Evolutionary conservation across 2,888 invertebrate genomes (phyloP).

Genomic region (Eulithis prunata): DNA sequence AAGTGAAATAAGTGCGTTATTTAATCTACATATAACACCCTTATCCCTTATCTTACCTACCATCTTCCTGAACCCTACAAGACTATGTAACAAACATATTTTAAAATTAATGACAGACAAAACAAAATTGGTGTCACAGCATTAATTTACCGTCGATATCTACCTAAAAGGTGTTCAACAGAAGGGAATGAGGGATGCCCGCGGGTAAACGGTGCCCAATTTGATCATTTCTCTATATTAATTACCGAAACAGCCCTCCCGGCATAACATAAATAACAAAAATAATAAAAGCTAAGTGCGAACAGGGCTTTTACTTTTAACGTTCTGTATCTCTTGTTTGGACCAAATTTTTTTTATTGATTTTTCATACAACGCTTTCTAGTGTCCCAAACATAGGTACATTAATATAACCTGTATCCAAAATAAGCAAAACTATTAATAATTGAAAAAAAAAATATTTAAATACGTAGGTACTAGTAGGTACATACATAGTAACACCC

Average conservation of each 20-base stretch:
- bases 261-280: slow-evolving; percentile 66
- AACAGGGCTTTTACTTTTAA: background rate
- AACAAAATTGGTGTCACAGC: slow-evolving; percentile 54
- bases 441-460: too few species aligned
- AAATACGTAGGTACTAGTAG: too few species aligned
- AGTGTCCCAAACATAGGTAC: too few species aligned
- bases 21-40: background rate
- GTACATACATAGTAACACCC: too few species aligned
- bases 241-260: slow-evolving; percentile 68
- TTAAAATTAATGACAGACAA: slow-evolving; percentile 24
- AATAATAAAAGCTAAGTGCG: slow-evolving; percentile 41
- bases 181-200: slow-evolving; percentile 53
- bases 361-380: too few species aligned
- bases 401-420: too few species aligned
- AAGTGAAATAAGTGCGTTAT: too few species aligned
- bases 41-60: background rate
- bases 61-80: background rate
- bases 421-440: too few species aligned
- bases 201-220: slow-evolving; percentile 69
- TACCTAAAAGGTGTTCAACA: slow-evolving; percentile 65
- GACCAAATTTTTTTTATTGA: too few species aligned
- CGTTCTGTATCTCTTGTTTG: slow-evolving; percentile 9
- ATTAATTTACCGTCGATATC: slow-evolving; percentile 54
- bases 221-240: slow-evolving; percentile 74
- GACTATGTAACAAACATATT: slow-evolving; percentile 16